These are phyloP conservation scores for Trisateles emortualis DNA, from an alignment of 2,888 invertebrate genomes.

Conservation along the genomic window DNA sequence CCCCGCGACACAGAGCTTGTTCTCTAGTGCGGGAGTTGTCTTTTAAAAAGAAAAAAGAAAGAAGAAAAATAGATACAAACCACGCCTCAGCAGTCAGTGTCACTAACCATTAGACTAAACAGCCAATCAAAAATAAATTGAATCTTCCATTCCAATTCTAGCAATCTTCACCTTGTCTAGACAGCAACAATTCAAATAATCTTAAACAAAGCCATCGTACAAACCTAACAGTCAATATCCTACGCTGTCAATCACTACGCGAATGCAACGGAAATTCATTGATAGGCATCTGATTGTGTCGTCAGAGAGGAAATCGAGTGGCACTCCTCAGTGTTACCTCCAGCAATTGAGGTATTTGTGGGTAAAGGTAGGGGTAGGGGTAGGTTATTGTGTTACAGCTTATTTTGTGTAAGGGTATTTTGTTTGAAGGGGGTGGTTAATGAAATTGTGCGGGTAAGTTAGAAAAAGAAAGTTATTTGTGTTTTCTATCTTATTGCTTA, in stretches of 20 bases:
- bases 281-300: conserved; percentile 64
- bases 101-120: too few species aligned
- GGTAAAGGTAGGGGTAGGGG: conserved; percentile 10
- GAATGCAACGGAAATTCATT: conserved; percentile 58
- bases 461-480: too few species aligned
- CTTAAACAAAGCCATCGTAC: conserved; percentile 10
- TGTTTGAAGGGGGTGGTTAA: not conserved
- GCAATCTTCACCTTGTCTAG: not conserved
- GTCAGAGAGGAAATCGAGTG: conserved; percentile 52
- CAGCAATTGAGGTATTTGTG: conserved; percentile 18
- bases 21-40: too few species aligned
- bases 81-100: too few species aligned
- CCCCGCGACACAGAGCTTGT: too few species aligned
- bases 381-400: conserved; percentile 20
- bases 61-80: too few species aligned
- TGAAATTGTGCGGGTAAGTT: too few species aligned
- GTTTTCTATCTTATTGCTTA: too few species aligned
- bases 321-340: conserved; percentile 32
- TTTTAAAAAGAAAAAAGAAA: too few species aligned
- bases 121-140: too few species aligned
- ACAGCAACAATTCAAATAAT: not conserved
- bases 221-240: conserved; percentile 53
- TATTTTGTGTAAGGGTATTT: conserved; percentile 18
- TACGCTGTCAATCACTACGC: conserved; percentile 52
- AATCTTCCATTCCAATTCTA: too few species aligned